These are phyloP conservation scores for Lutjanus campechanus DNA, from an alignment of 2,797 vertebrate genomes.

Conservation along the genomic window DNA sequence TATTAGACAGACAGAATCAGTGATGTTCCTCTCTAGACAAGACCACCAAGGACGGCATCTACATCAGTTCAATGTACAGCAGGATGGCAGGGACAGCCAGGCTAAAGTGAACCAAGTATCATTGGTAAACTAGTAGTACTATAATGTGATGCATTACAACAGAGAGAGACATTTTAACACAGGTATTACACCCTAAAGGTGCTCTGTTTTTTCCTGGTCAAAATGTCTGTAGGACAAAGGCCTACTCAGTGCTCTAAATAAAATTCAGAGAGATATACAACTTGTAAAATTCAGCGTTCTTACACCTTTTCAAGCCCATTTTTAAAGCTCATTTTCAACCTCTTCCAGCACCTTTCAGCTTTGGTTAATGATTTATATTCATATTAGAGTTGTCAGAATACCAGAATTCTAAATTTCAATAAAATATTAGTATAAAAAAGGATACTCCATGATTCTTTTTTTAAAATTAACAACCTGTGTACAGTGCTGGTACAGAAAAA, in stretches of 20 bases:
- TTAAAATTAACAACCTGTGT: no score
- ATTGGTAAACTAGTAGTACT: neutral
- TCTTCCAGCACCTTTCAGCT: no score
- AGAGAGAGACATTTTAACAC: neutral
- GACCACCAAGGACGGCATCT: constrained; percentile 79
- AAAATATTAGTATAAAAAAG: no score
- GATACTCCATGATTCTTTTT: no score
- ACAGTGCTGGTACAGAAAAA: no score
- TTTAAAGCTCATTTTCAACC: no score
- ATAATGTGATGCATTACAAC: neutral
- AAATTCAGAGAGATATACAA: neutral
- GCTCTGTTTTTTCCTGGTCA: neutral
- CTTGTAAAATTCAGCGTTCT: no score
- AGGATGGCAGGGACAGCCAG: neutral
- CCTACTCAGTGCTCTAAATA: neutral
- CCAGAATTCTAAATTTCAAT: no score
- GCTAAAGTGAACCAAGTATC: constrained; percentile 24
- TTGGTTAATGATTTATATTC: no score
- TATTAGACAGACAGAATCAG: constrained; percentile 77
- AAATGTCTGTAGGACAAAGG: neutral
- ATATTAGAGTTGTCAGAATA: no score
- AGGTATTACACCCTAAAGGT: neutral
- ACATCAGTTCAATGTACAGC: constrained; percentile 34
- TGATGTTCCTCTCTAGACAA: constrained; percentile 63
- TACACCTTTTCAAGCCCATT: no score